These are phyloP conservation scores for Synergus gifuensis DNA, from an alignment of 2,888 invertebrate genomes.

Conservation along the genomic window DNA sequence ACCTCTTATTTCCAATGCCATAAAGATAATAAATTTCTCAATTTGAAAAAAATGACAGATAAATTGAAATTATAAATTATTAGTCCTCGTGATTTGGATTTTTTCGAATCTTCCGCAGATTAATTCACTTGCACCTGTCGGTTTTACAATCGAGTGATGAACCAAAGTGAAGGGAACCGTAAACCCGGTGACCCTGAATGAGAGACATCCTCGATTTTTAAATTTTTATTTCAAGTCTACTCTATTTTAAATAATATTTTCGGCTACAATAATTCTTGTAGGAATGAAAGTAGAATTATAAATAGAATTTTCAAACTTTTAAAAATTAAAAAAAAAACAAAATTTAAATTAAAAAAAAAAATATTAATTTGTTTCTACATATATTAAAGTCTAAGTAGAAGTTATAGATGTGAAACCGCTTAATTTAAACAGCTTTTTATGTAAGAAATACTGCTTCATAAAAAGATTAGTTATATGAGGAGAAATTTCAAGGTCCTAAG, in stretches of 20 bases:
- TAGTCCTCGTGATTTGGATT: not conserved
- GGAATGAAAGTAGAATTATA: not conserved
- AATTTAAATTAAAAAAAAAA: too few relatives aligned
- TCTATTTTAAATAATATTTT: not conserved
- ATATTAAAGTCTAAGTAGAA: too few relatives aligned
- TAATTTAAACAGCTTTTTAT: not conserved
- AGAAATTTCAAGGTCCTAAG: constrained; percentile 10
- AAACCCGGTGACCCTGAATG: constrained; percentile 55
- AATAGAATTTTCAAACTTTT: not conserved
- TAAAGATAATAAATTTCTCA: too few relatives aligned
- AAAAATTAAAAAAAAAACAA: too few relatives aligned
- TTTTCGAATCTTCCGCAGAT: not conserved
- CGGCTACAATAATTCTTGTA: not conserved
- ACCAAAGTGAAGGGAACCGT: constrained; percentile 47
- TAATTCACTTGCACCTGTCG: not conserved
- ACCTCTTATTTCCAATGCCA: not conserved
- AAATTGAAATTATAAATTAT: not conserved
- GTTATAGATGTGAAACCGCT: not conserved
- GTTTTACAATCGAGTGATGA: not conserved
- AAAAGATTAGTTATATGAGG: not conserved
- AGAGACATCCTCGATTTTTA: constrained; percentile 51
- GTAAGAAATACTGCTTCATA: not conserved
- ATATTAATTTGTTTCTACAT: too few relatives aligned
- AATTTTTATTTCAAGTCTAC: constrained; percentile 39
- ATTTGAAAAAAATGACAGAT: not conserved